Base-by-base conservation (phyloP, 2,888 invertebrate genomes). In the Microdon myrmicae region DNA sequence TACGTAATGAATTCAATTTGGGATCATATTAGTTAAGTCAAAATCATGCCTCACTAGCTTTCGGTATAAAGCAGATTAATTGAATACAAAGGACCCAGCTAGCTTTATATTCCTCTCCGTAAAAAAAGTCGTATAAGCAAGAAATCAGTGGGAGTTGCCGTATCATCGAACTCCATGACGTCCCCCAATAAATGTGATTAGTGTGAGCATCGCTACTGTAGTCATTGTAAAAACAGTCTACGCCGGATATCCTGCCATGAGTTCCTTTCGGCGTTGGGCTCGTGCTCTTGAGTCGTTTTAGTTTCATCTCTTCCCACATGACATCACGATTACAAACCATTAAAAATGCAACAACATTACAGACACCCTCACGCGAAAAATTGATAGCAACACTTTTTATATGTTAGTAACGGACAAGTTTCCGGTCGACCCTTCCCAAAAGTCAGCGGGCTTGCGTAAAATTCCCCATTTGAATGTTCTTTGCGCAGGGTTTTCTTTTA, bases 391-490 rank as follows among this genome's bases (percentile, higher is more conserved):
- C 43, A 26, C 28, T 39, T 44, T 32, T 43, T 43, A 37, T 28
- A 22, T 9, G 37, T n/a, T n/a, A n/a, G n/a, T 48, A 43, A 48
- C 55, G 48, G 44, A 48, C 29, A 19, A 28, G 49, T 43, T 55
- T 61, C 55, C 60, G 47, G 38, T 55, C 48, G 60, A 38, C 48
- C 28, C 48, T 20, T 20, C 34, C 48, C 29, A 14, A 38, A 13
- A 10, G 8, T 26, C 31, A 45, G 12, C 26, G 41, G 38, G 10
- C 28, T 28, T 25, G 14, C 60, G 32, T 38, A 44, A 20, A 34
- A 28, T 49, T 49, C 47, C 58, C 58, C 58, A 64, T 64, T 64
- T 53, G 47, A 64, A 56, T 51, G 38, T 37, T 44, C 45, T 58
- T 47, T 43, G 26, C 45, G 56, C 39, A 32, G n/a, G n/a, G n/a